A percentile compares a stretch with the other conserved stretches of the same genome.
Conservation (phyloP, 2,113 vertebrate species). For the Sinosuthora webbiana region DNA sequence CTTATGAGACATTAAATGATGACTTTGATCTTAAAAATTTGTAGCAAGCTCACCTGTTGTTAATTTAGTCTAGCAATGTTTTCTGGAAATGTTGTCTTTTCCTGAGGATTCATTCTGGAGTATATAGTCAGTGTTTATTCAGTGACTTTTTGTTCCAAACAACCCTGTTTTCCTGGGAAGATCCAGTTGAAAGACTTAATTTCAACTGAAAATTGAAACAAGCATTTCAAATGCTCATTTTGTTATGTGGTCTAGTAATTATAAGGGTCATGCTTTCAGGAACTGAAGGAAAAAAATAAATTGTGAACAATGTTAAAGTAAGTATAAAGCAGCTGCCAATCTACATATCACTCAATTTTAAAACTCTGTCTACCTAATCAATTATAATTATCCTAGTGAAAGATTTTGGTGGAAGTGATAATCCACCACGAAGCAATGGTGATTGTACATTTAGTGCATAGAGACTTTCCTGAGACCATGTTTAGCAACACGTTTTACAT, state of each 20-base stretch:
- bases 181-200: neutral
- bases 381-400: neutral
- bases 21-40: neutral
- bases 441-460: neutral
- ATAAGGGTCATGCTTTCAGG: neutral
- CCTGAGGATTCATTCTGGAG: neutral
- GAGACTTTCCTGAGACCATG: neutral
- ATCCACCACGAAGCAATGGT: neutral
- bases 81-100: neutral
- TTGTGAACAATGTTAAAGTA: neutral
- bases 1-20: neutral
- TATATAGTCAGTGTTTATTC: neutral
- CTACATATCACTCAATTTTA: neutral
- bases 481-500: neutral
- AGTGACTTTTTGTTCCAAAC: neutral
- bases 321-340: neutral
- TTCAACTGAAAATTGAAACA: too few species aligned
- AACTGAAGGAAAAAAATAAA: neutral
- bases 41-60: neutral
- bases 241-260: neutral
- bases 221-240: accelerated
- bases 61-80: neutral
- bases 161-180: neutral
- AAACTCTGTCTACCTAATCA: neutral
- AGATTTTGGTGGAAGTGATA: neutral